A percentile compares a stretch with the other conserved stretches of the same genome.
Conservation (phyloP, 2,113 vertebrate genomes). For the Smithornis capensis region DNA sequence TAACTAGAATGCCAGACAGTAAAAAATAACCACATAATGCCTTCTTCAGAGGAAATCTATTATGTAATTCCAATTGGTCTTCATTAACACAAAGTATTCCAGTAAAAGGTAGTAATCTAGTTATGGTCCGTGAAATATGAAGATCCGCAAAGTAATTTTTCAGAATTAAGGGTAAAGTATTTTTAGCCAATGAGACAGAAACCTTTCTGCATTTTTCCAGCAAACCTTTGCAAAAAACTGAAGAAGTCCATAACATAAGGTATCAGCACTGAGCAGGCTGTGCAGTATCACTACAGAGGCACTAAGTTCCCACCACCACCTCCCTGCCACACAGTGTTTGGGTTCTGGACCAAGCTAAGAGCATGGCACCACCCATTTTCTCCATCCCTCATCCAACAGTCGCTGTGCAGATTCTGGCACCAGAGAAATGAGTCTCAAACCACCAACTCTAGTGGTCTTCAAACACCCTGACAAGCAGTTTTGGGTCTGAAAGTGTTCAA, state of each 20-base stretch:
- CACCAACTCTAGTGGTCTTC: rapidly evolving
- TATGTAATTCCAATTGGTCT: slow-evolving; percentile 56
- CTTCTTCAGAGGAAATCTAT: slow-evolving; percentile 63
- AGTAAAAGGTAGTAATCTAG: slow-evolving; percentile 64
- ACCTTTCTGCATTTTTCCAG: neutral
- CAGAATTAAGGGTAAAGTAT: slow-evolving; percentile 36
- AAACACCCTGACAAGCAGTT: neutral
- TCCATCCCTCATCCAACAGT: neutral
- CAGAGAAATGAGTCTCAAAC: neutral
- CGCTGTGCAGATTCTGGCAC: neutral
- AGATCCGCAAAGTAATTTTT: slow-evolving; percentile 10
- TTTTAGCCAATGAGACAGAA: slow-evolving; percentile 9
- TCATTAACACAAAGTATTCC: slow-evolving; percentile 62
- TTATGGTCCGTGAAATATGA: slow-evolving; percentile 48
- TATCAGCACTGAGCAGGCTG: rapidly evolving
- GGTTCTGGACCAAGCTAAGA: neutral
- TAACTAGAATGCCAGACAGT: slow-evolving; percentile 63
- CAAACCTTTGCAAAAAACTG: neutral
- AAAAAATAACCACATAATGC: slow-evolving; percentile 59
- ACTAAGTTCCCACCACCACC: neutral
- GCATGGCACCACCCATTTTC: rapidly evolving
- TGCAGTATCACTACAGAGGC: neutral
- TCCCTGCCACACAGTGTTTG: rapidly evolving
- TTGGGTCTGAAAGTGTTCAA: neutral
- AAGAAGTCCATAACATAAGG: rapidly evolving